Percentiles rank a stretch among this genome's conserved stretches.
Conservation (phyloP, 2,113 vertebrate species). For the Clarias macrocephalus region DNA sequence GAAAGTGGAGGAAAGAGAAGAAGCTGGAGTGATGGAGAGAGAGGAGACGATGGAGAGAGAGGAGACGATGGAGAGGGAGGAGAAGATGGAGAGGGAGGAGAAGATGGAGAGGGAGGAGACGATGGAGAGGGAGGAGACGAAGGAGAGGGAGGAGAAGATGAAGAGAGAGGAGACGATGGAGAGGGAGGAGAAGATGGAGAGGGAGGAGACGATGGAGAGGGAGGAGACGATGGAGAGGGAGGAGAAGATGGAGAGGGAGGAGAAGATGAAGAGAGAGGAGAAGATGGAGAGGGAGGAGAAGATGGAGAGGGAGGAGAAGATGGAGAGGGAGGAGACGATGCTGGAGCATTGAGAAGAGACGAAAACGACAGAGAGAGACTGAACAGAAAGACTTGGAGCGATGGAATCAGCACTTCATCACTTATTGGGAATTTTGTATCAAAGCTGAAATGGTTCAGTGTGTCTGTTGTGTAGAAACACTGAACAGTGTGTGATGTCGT, state of each 20-base stretch:
- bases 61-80: not conserved
- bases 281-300: too few species aligned
- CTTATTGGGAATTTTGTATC: not conserved
- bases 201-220: too few species aligned
- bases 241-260: too few species aligned
- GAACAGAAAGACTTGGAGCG: not conserved
- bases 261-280: too few species aligned
- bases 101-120: too few species aligned
- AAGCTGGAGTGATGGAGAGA: not conserved
- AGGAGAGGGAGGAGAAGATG: not conserved
- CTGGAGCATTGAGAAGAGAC: too few species aligned
- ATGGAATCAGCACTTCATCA: not conserved
- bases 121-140: not conserved
- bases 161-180: not conserved
- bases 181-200: too few species aligned
- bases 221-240: too few species aligned
- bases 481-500: not conserved
- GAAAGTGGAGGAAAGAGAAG: not conserved
- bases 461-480: too few species aligned
- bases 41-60: not conserved
- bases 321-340: too few species aligned
- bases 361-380: not conserved
- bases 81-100: not conserved
- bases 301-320: too few species aligned
- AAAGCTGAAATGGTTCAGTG: not conserved